Conservation (phyloP, 2,113 vertebrate genomes). For the Dryoscopus gambensis region DNA sequence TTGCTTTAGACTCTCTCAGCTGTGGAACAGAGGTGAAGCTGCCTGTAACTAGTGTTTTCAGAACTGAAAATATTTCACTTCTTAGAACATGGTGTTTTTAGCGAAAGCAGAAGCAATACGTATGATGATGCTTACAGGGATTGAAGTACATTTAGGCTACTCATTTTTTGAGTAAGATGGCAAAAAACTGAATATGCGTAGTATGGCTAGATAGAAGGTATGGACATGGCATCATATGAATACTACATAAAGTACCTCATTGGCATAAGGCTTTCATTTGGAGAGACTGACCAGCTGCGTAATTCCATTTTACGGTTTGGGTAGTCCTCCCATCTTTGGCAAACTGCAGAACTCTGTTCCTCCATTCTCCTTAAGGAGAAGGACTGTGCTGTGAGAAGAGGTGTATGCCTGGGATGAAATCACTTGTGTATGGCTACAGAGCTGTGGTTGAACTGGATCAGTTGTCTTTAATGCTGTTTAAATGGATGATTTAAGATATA, state of each 20-base stretch:
- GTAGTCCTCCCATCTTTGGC: background rate
- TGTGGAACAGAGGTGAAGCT: background rate
- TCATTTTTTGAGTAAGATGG: background rate
- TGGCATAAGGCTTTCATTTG: background rate
- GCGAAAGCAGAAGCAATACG: background rate
- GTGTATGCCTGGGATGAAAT: background rate
- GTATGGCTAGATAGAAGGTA: background rate
- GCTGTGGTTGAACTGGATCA: background rate
- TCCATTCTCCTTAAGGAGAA: rapidly evolving
- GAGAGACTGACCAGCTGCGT: background rate
- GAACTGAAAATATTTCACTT: background rate
- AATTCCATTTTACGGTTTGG: background rate
- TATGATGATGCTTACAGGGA: background rate
- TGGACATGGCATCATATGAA: background rate
- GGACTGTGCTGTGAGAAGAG: background rate
- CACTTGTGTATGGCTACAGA: background rate
- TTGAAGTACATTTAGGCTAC: background rate
- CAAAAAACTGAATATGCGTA: background rate
- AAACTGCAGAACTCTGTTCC: background rate
- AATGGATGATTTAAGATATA: background rate
- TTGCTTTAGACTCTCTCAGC: rapidly evolving
- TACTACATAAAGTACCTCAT: background rate
- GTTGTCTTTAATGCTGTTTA: background rate
- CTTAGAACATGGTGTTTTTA: background rate
- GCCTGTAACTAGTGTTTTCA: background rate